phyloP scores from a whole-genome alignment of 2,888 invertebrate genomes.

The Hermaeophaga mercurialis region DNA sequence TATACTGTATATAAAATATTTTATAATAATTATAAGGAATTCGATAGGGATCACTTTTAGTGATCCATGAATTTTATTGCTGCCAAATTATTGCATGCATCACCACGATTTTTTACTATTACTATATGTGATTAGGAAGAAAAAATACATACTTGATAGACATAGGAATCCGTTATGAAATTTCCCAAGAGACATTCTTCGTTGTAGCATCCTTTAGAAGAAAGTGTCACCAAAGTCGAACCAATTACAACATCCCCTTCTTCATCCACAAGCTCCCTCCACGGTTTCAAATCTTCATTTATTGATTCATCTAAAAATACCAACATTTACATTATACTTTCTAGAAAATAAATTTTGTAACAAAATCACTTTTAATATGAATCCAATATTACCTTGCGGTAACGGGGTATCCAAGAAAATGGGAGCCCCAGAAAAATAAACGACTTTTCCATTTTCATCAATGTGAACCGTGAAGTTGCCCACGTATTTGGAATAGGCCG shows the following conservation, averaged over 20 bases:
- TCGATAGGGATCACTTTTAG: too few relatives aligned
- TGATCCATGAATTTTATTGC: too few relatives aligned
- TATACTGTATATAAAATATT: too few relatives aligned
- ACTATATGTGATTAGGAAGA: too few relatives aligned
- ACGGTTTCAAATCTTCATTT: conserved; percentile 64
- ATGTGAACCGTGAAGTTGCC: conserved; percentile 77
- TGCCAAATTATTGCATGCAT: too few relatives aligned
- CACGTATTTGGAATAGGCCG: conserved; percentile 75
- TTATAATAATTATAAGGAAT: too few relatives aligned
- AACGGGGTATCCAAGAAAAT: conserved; percentile 57
- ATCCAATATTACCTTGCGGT: conserved; percentile 40
- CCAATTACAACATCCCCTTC: conserved; percentile 66
- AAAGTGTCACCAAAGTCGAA: conserved; percentile 53
- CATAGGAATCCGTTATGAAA: conserved; percentile 73
- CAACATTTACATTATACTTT: not conserved
- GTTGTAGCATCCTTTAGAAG: conserved; percentile 60
- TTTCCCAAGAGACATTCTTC: conserved; percentile 77
- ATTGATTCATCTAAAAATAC: conserved; percentile 63
- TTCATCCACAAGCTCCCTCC: conserved; percentile 64
- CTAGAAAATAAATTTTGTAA: not conserved
- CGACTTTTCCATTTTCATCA: conserved; percentile 69
- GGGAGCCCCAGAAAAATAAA: conserved; percentile 71
- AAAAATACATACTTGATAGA: conserved; percentile 64
- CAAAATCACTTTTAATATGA: too few relatives aligned
- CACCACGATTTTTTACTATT: too few relatives aligned